These are phyloP conservation scores for Thecocarcelia acutangulata DNA, from an alignment of 2,888 invertebrate species.

Conservation along the genomic window DNA sequence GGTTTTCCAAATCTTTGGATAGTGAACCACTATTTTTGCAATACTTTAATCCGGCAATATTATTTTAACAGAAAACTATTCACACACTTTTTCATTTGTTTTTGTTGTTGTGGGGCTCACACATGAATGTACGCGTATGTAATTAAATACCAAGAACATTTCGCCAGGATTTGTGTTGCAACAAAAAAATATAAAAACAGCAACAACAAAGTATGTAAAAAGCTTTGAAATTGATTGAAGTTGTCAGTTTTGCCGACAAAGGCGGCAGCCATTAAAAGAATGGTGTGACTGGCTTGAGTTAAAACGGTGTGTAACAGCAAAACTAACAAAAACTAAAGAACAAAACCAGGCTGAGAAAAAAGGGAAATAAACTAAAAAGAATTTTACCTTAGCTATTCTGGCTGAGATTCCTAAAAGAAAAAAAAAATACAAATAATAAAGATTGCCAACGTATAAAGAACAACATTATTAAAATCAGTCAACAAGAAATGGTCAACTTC, in stretches of 20 bases:
- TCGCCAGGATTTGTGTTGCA: conserved; percentile 66
- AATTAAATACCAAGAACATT: conserved; percentile 68
- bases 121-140: conserved; percentile 52
- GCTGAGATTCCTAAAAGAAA: conserved; percentile 52
- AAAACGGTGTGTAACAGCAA: conserved; percentile 49
- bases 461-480: conserved; percentile 19
- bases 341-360: conserved; percentile 43
- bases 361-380: conserved; percentile 37
- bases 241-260: conserved; percentile 71
- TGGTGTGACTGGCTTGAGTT: conserved; percentile 45
- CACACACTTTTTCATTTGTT: conserved; percentile 42
- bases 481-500: conserved; percentile 50
- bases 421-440: conserved; percentile 6
- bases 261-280: conserved; percentile 69
- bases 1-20: too few relatives aligned
- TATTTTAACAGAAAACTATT: conserved; percentile 17
- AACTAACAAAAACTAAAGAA: conserved; percentile 11
- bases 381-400: conserved; percentile 65
- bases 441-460: conserved; percentile 28
- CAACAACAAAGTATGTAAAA: background rate
- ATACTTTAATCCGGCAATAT: conserved; percentile 17
- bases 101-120: conserved; percentile 12
- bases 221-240: conserved; percentile 72
- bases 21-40: background rate
- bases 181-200: background rate